phyloP scores from a whole-genome alignment of 2,888 invertebrate species.

The Cabera pusaria region DNA sequence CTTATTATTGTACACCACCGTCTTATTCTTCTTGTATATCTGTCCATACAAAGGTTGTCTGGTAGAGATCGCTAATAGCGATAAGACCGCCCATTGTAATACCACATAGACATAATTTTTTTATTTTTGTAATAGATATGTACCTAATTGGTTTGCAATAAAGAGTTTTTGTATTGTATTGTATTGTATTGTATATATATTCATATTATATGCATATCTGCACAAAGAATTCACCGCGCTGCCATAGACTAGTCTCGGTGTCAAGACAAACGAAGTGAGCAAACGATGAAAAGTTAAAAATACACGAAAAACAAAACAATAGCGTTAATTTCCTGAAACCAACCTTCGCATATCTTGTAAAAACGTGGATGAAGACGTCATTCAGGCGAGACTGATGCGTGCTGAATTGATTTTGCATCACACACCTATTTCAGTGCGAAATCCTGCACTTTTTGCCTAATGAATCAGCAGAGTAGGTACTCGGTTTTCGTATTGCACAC shows the following conservation, averaged over 20 bases:
- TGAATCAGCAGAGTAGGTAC: slow-evolving; percentile 18
- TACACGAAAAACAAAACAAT: slow-evolving; percentile 23
- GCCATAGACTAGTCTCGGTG: slow-evolving; percentile 17
- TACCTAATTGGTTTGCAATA: no score
- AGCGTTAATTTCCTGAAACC: slow-evolving; percentile 28
- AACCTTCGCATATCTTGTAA: slow-evolving; percentile 27
- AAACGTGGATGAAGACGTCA: slow-evolving; percentile 36
- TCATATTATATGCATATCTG: no score
- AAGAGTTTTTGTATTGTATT: no score
- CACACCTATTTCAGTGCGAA: slow-evolving; percentile 32
- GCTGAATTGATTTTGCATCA: slow-evolving; percentile 48
- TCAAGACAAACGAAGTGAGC: slow-evolving; percentile 15
- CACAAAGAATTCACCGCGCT: no score
- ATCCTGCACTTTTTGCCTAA: slow-evolving; percentile 33
- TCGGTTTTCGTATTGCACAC: slow-evolving; percentile 3
- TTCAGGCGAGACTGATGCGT: slow-evolving; percentile 48
- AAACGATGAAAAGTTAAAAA: slow-evolving; percentile 12
- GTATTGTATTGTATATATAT: no score
- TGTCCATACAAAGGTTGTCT: no score
- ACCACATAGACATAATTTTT: no score
- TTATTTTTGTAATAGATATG: no score
- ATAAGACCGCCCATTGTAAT: no score
- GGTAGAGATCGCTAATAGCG: no score
- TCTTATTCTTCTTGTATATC: no score
- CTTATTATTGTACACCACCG: no score